Percentiles rank a stretch among this genome's conserved stretches.
Conservation (phyloP, 2,888 invertebrate genomes). For the Drosophila borborema region DNA sequence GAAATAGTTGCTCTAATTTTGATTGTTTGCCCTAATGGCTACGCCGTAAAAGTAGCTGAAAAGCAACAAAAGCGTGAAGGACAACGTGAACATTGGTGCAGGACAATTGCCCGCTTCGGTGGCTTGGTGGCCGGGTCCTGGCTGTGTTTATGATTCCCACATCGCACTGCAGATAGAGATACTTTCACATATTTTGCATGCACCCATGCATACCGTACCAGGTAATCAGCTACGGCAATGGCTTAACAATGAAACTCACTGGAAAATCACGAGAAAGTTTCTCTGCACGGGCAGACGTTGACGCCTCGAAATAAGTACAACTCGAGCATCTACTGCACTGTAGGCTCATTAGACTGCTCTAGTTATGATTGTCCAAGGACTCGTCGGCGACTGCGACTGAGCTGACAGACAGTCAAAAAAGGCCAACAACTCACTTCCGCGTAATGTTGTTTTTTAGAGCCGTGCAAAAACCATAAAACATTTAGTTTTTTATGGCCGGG, state of each 20-base stretch:
- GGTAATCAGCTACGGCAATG: conserved; percentile 46
- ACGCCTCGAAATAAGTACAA: conserved; percentile 23
- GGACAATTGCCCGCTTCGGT: conserved; percentile 54
- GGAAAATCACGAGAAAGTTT: conserved; percentile 74
- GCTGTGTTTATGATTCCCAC: conserved; percentile 46
- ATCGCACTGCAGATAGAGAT: not conserved
- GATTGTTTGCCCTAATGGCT: conserved; percentile 75
- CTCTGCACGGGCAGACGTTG: conserved; percentile 11
- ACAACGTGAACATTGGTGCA: conserved; percentile 57
- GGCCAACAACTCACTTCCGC: conserved; percentile 63
- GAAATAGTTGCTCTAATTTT: conserved; percentile 80
- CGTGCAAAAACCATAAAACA: conserved; percentile 58
- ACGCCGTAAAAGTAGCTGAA: conserved; percentile 69
- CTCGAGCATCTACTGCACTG: conserved; percentile 10
- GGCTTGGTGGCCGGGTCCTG: conserved; percentile 19
- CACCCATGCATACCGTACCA: conserved; percentile 20
- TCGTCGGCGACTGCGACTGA: conserved; percentile 5
- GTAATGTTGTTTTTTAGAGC: conserved; percentile 60
- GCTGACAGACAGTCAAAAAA: conserved; percentile 2
- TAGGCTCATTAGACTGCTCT: conserved; percentile 58
- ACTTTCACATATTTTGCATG: conserved; percentile 26
- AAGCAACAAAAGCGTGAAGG: conserved; percentile 71
- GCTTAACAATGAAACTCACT: conserved; percentile 71
- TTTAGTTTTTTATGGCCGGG: conserved; percentile 68
- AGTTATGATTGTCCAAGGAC: conserved; percentile 64